Base-by-base conservation (phyloP, 2,888 invertebrate species). In the Ganaspis brasiliensis region DNA sequence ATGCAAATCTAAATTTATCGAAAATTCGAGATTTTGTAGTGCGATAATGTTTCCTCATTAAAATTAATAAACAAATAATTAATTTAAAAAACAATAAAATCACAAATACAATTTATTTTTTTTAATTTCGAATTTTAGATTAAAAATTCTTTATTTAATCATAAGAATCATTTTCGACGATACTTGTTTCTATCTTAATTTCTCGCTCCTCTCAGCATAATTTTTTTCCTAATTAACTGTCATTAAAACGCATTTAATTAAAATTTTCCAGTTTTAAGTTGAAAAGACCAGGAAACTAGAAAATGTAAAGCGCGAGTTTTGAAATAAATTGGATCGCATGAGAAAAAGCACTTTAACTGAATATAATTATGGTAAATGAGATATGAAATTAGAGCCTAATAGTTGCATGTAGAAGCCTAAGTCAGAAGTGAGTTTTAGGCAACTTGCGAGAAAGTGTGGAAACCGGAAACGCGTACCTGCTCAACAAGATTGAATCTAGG, bases 341-440 rank as follows among this genome's bases (percentile, higher is more conserved):
- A 10, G 12, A 40, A 9, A n/a, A 52, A 19, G 52, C 19, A 52
- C 19, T 52, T 19, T n/a, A 52, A 52, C 19, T 52, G n/a, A 6
- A 52, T n/a, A 12, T 14, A 19, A 19, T 52, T 52, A 9, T 9
- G 6, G n/a, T 19, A 19, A 52, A 73, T 63, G 71, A 73, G 73
- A 73, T 74, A 70, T 72, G 31, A 45, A 72, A 21, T 73, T 72
- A 61, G 72, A 70, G 72, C 75, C 57, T 74, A 72, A 71, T 76
- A 74, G 63, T 76, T 76, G 55, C 73, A 75, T 75, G 75, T 73
- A 77, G 73, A 80, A 76, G 72, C 72, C 70, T 63, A 63, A 63
- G 24, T 40, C 14, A n/a, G n/a, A 37, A 21, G 45, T 67, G 67
- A 67, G 45, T 67, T 45, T n/a, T 14, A 67, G 61, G 19, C 16